These are phyloP conservation scores for Spheniscus humboldti DNA, from an alignment of 2,797 vertebrate species.

Conservation along the genomic window DNA sequence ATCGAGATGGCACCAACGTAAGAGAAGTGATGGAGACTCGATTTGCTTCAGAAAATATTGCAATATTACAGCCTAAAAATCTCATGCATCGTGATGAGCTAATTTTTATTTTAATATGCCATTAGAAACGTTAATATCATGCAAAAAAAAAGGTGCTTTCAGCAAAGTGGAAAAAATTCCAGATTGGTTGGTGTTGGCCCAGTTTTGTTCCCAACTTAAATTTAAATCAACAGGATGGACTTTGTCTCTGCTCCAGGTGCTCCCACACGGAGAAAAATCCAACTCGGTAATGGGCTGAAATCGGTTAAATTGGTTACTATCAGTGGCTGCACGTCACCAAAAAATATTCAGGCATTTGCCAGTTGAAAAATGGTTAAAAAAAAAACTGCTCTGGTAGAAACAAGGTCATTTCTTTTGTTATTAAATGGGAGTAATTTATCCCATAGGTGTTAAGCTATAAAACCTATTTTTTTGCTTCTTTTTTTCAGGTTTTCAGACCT, in stretches of 20 bases:
- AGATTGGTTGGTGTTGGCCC: no score
- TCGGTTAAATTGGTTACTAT: not conserved
- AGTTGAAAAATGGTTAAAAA: not conserved
- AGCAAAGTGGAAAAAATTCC: not conserved
- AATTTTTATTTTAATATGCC: not conserved
- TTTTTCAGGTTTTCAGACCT: not conserved
- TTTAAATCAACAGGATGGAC: not conserved
- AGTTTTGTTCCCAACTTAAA: not conserved
- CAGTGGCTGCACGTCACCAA: not conserved
- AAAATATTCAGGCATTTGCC: not conserved
- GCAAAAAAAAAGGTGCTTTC: not conserved
- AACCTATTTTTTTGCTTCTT: no score
- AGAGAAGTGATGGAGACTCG: not conserved
- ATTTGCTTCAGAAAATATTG: not conserved
- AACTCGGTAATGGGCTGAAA: not conserved
- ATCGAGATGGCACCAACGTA: not conserved
- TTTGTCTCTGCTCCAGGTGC: not conserved
- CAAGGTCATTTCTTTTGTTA: not conserved
- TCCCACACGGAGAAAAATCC: not conserved
- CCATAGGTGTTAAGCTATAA: not conserved
- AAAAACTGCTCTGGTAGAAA: not conserved
- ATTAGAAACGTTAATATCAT: rapidly evolving
- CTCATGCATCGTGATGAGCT: rapidly evolving
- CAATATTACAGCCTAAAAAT: not conserved
- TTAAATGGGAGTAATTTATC: not conserved